phyloP scores from a whole-genome alignment of 2,113 vertebrate genomes.

The Xiphophorus couchianus region DNA sequence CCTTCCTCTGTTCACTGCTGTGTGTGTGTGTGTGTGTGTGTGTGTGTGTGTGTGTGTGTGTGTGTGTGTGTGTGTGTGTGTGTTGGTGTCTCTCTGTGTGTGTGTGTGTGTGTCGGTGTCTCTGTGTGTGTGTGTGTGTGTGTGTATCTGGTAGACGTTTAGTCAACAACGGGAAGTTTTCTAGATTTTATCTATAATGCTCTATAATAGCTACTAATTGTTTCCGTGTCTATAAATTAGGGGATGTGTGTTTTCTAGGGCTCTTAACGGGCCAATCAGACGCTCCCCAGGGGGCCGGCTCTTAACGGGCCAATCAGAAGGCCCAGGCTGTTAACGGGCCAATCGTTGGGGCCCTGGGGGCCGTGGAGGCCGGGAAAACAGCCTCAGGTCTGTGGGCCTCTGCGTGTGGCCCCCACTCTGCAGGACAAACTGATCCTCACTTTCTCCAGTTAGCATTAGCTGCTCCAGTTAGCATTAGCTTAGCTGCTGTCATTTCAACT shows the following conservation, averaged over 20 bases:
- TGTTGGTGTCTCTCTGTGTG: constrained; percentile 19
- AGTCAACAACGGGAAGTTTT: constrained; percentile 76
- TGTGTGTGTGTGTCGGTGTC: constrained; percentile 19
- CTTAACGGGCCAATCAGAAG: constrained; percentile 2
- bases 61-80: constrained; percentile 13
- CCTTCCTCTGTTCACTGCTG: constrained; percentile 58
- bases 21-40: constrained; percentile 19
- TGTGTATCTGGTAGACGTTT: constrained; percentile 71
- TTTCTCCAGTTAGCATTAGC: no score
- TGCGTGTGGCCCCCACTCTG: constrained; percentile 86
- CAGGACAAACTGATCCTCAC: constrained; percentile 27
- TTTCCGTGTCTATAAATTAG: constrained; percentile 89
- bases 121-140: background rate
- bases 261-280: constrained; percentile 82
- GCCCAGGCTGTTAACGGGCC: constrained; percentile 27
- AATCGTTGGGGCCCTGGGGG: constrained; percentile 79
- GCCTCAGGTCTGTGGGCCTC: constrained; percentile 82
- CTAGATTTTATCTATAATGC: constrained; percentile 87
- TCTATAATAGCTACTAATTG: constrained; percentile 88
- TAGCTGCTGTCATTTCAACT: no score
- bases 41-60: background rate
- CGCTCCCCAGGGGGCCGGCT: constrained; percentile 44
- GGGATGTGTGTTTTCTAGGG: constrained; percentile 85
- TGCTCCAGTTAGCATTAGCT: no score
- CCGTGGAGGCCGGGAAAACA: constrained; percentile 86